A percentile compares a stretch with the other conserved stretches of the same genome.
These are phyloP conservation scores for Lasioglossum morio DNA, from an alignment of 2,888 invertebrate species.

Conservation along the genomic window DNA sequence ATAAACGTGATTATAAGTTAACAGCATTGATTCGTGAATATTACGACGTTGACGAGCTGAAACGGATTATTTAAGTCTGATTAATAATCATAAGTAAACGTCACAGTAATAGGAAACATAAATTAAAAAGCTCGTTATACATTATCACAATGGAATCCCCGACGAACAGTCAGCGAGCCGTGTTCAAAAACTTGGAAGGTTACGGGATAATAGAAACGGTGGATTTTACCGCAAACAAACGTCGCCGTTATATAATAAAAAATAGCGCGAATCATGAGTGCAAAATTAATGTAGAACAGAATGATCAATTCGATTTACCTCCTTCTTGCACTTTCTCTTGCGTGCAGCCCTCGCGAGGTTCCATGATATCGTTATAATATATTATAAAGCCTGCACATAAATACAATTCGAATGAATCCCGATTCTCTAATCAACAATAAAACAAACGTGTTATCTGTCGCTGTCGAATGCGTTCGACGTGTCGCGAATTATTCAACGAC, in stretches of 20 bases:
- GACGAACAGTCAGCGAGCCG: slow-evolving; percentile 13
- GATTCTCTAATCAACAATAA: slow-evolving; percentile 24
- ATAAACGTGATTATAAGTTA: slow-evolving; percentile 14
- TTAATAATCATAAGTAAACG: background rate
- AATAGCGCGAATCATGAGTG: slow-evolving; percentile 43
- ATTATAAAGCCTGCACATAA: slow-evolving; percentile 64
- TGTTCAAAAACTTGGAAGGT: slow-evolving; percentile 60
- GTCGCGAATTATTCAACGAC: slow-evolving; percentile 24
- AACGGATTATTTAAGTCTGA: background rate
- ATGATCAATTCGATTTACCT: slow-evolving; percentile 67
- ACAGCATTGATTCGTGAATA: slow-evolving; percentile 29
- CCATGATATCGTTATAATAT: slow-evolving; percentile 74
- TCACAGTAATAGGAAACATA: background rate
- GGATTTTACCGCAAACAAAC: slow-evolving; percentile 36
- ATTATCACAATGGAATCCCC: slow-evolving; percentile 13
- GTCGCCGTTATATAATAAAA: slow-evolving; percentile 49
- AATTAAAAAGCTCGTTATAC: slow-evolving; percentile 27
- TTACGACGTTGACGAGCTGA: slow-evolving; percentile 25
- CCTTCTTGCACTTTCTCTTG: slow-evolving; percentile 73
- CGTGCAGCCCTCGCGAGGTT: slow-evolving; percentile 67
- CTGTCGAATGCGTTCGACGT: background rate
- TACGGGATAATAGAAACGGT: slow-evolving; percentile 56
- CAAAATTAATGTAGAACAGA: slow-evolving; percentile 18
- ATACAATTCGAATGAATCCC: slow-evolving; percentile 64
- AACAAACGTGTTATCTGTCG: background rate